Conservation (phyloP, 1,140 invertebrate species). For the Drosophila chauvacae region DNA sequence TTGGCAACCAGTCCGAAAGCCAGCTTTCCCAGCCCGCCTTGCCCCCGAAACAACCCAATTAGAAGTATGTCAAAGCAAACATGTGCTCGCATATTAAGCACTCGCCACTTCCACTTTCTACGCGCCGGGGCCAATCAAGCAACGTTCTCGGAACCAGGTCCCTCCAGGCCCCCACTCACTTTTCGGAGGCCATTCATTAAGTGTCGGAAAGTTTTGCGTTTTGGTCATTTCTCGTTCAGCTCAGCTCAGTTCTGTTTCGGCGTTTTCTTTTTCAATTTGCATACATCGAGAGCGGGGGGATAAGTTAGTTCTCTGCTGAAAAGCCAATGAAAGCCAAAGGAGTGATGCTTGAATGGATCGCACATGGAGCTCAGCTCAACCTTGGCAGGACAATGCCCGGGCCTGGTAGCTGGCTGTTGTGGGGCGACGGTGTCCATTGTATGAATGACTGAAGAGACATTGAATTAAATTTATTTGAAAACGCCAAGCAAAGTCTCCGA, state of each 20-base stretch:
- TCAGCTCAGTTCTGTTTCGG: constrained; percentile 21
- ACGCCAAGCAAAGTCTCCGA: constrained; percentile 62
- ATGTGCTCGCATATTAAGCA: constrained; percentile 65
- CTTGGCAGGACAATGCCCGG: constrained; percentile 63
- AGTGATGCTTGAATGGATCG: constrained; percentile 62
- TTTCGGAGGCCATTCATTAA: constrained; percentile 66
- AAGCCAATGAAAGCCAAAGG: constrained; percentile 55
- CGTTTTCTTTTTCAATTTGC: constrained; percentile 59
- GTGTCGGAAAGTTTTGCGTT: constrained; percentile 79
- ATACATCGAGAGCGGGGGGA: constrained; percentile 47
- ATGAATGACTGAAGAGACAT: constrained; percentile 78
- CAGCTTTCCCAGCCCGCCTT: background rate
- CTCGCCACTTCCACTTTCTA: constrained; percentile 68
- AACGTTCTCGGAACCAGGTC: constrained; percentile 28
- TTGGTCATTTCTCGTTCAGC: constrained; percentile 60
- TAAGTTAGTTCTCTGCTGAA: constrained; percentile 47
- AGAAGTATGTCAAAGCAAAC: constrained; percentile 79
- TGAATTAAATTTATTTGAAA: constrained; percentile 83
- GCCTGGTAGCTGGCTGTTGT: constrained; percentile 10
- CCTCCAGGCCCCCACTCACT: constrained; percentile 3
- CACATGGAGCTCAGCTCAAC: constrained; percentile 64
- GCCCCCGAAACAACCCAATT: constrained; percentile 49
- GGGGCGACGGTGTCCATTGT: constrained; percentile 60
- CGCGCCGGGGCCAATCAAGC: constrained; percentile 59
- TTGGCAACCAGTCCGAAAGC: constrained; percentile 1